Base-by-base conservation (phyloP, 2,113 vertebrate genomes). In the Paedocypris sp. region DNA sequence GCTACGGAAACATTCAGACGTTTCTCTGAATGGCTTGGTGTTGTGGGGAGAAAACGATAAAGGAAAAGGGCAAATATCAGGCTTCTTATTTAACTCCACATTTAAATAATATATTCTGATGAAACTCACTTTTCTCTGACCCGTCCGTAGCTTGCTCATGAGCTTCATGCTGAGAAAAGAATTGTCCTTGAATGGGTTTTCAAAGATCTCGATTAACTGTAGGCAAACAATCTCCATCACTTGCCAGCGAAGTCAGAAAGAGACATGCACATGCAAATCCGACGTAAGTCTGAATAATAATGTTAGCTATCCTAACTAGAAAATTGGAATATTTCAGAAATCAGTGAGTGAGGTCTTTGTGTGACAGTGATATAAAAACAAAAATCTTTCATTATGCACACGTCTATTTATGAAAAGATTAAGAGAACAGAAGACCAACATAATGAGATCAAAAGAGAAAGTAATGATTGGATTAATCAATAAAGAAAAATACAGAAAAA, bases 101-200 rank as follows among this genome's bases (percentile, higher is more conserved):
- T 65, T 49, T 69, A 22, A 69, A 69, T 69, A 48, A 32, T 62
- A 42, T 45, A 53, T 69, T 65, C 18, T 57, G 60, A 67, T 64
- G 45, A 19, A 2, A 6, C 45, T 49, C 49, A 42, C 45, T 32
- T 29, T 11, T 16, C 50, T 50, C 45, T 67, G 52, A 73, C 64
- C 45, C 54, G 18, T 15, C 22, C 50, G 1, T 63, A 32, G 39
- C 52, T 33, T 32, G 47, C 59, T 52, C 68, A 54, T 31, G 59
- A 60, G 42, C 57, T 15, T 53, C 74, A 59, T 42, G 67, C 72
- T 60, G 36, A 9, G 28, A 71, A 51, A 48, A 5, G 64, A 61
- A 73, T 64, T 48, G 73, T 52, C 69, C 47, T 60, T 60, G 75
- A 81, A 77, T 68, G 9, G 62, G 75, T 80, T 79, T 82, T 68